Percentiles rank a stretch among this genome's conserved stretches.
Evolutionary conservation across 1,140 invertebrate genomes (phyloP).

Genomic region (Whitmania pigra): DNA sequence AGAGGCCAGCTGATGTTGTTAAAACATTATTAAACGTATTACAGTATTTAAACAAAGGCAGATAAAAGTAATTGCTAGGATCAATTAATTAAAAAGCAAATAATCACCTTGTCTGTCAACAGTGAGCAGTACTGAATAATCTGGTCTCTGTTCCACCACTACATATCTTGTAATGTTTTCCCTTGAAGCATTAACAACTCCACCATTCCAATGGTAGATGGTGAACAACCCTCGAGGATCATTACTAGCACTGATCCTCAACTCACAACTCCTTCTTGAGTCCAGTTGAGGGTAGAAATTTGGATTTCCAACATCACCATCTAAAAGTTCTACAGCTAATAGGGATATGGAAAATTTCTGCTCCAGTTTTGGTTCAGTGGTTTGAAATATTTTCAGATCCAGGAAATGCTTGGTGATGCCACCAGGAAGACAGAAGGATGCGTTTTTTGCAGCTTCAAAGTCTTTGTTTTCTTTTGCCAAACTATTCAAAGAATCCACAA

Average conservation of each 20-base stretch:
- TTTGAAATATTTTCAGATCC: slow-evolving; percentile 29
- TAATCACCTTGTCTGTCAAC: slow-evolving; percentile 36
- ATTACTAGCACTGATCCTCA: slow-evolving; percentile 35
- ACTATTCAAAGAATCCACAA: too few relatives aligned
- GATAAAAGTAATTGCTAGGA: too few relatives aligned
- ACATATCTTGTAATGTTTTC: slow-evolving; percentile 15
- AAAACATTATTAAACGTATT: background rate
- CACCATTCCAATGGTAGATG: slow-evolving; percentile 32
- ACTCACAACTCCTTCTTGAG: slow-evolving; percentile 24
- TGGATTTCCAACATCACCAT: slow-evolving; percentile 24
- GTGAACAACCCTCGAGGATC: slow-evolving; percentile 36
- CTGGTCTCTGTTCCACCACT: slow-evolving; percentile 33
- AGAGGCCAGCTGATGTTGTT: slow-evolving; percentile 32
- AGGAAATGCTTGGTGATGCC: slow-evolving; percentile 28
- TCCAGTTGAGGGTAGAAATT: slow-evolving; percentile 33
- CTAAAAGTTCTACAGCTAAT: slow-evolving; percentile 31
- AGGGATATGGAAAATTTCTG: slow-evolving; percentile 34
- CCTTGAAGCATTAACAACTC: slow-evolving; percentile 20
- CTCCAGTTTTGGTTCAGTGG: slow-evolving; percentile 32
- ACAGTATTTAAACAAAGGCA: too few relatives aligned
- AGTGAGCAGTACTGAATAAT: slow-evolving; percentile 35
- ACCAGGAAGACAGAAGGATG: slow-evolving; percentile 30
- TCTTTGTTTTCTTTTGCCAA: slow-evolving; percentile 27
- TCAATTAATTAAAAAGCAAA: too few relatives aligned
- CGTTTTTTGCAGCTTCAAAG: slow-evolving; percentile 30